Percentiles rank a stretch among this genome's conserved stretches.
Conservation (phyloP, 2,888 invertebrate genomes). For the Chrysolina americana region DNA sequence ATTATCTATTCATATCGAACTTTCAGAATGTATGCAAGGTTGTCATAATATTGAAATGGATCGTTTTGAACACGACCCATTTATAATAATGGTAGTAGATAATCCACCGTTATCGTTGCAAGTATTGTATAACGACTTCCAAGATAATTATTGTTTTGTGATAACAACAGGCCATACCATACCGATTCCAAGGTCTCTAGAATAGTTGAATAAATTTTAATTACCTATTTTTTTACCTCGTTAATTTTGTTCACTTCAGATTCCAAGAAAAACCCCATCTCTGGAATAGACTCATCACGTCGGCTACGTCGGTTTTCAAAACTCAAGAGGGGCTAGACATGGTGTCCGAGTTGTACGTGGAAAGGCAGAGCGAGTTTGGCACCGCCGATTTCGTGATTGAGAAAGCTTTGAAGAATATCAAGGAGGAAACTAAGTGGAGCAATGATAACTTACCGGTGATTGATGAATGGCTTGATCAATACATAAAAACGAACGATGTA, state of each 20-base stretch:
- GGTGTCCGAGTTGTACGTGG: slow-evolving; percentile 77
- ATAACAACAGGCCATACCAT: no score
- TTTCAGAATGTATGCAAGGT: not conserved
- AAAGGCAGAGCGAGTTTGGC: slow-evolving; percentile 79
- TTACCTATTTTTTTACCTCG: slow-evolving; percentile 2
- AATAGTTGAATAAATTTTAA: no score
- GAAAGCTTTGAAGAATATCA: slow-evolving; percentile 80
- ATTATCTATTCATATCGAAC: not conserved
- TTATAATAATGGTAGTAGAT: not conserved
- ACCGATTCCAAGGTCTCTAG: no score
- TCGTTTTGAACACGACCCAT: not conserved
- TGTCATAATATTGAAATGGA: not conserved
- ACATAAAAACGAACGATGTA: slow-evolving; percentile 65
- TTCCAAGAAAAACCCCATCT: slow-evolving; percentile 79
- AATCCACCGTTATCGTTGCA: not conserved
- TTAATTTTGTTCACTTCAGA: slow-evolving; percentile 66
- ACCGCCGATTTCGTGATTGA: slow-evolving; percentile 82
- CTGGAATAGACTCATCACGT: slow-evolving; percentile 83
- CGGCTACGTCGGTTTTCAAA: slow-evolving; percentile 83
- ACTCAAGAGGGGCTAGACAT: slow-evolving; percentile 81
- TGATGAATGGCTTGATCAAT: slow-evolving; percentile 79
- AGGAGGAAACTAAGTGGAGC: slow-evolving; percentile 84
- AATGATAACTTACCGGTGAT: slow-evolving; percentile 83
- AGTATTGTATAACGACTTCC: not conserved
- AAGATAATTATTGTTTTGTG: no score